Percentiles rank a stretch among this genome's conserved stretches.
Conservation (phyloP, 2,888 invertebrate genomes). For the Camponotus fellah region DNA sequence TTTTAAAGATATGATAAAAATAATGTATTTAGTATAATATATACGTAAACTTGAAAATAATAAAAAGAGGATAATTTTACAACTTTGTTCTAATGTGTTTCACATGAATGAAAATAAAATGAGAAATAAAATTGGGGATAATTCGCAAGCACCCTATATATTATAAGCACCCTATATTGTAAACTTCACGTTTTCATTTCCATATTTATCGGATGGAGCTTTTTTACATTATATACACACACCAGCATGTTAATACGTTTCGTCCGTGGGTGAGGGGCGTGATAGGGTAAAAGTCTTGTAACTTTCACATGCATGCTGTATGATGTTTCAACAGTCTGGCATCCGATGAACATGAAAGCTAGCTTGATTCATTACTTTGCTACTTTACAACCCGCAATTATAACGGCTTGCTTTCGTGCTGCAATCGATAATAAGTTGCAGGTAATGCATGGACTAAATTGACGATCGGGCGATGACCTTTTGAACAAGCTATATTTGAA, state of each 20-base stretch:
- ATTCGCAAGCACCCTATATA: conserved; percentile 48
- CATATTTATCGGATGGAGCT: conserved; percentile 43
- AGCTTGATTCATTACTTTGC: conserved; percentile 67
- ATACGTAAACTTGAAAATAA: not conserved
- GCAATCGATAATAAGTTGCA: conserved; percentile 60
- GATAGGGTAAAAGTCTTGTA: conserved; percentile 53
- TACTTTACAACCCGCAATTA: conserved; percentile 51
- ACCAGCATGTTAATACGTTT: conserved; percentile 29
- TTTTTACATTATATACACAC: conserved; percentile 38
- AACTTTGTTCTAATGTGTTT: not conserved
- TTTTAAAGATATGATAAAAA: not conserved
- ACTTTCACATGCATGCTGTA: conserved; percentile 49
- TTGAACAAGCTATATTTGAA: conserved; percentile 35
- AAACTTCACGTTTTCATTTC: conserved; percentile 55
- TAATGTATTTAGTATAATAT: not conserved
- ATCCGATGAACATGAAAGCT: conserved; percentile 66
- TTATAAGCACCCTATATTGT: conserved; percentile 46
- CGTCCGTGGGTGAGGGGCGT: conserved; percentile 32
- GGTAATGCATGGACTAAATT: conserved; percentile 55
- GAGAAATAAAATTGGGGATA: conserved; percentile 27
- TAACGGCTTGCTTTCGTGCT: conserved; percentile 52
- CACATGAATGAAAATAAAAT: not conserved
- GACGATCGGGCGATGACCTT: conserved; percentile 55
- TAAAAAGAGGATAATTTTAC: not conserved
- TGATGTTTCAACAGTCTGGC: conserved; percentile 49